Evolutionary conservation across 2,888 invertebrate species (phyloP).

Genomic region (Orthonychiurus folsomi): DNA sequence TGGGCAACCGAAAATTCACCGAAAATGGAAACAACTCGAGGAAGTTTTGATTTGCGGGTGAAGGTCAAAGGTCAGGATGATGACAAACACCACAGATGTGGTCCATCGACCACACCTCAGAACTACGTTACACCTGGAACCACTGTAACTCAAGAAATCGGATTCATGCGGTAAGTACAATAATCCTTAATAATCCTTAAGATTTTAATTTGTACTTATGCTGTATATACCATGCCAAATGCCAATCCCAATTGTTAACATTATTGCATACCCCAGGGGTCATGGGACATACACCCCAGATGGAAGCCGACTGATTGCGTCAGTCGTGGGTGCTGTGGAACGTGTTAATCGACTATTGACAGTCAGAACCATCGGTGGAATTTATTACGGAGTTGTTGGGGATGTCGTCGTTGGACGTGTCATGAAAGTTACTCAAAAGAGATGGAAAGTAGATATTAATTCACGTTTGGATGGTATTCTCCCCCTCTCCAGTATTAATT

Average conservation of each 20-base stretch:
- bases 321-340: slow-evolving; percentile 81
- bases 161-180: slow-evolving; percentile 76
- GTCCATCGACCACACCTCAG: slow-evolving; percentile 7
- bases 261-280: slow-evolving; percentile 56
- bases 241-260: not conserved
- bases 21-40: not conserved
- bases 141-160: slow-evolving; percentile 69
- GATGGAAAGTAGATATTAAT: slow-evolving; percentile 94
- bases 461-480: slow-evolving; percentile 72
- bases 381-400: slow-evolving; percentile 88
- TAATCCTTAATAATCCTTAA: slow-evolving; percentile 19
- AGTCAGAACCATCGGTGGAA: slow-evolving; percentile 78
- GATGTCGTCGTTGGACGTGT: slow-evolving; percentile 94
- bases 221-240: slow-evolving; percentile 2
- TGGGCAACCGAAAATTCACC: too few species aligned
- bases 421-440: slow-evolving; percentile 77
- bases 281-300: slow-evolving; percentile 86
- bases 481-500: slow-evolving; percentile 82
- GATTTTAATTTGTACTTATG: too few species aligned
- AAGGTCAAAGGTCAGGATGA: not conserved
- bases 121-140: slow-evolving; percentile 65
- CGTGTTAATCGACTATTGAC: slow-evolving; percentile 91
- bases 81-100: not conserved
- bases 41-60: slow-evolving; percentile 7
- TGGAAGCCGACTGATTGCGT: slow-evolving; percentile 67